phyloP scores from a whole-genome alignment of 2,888 invertebrate species.

The Arge pagana region DNA sequence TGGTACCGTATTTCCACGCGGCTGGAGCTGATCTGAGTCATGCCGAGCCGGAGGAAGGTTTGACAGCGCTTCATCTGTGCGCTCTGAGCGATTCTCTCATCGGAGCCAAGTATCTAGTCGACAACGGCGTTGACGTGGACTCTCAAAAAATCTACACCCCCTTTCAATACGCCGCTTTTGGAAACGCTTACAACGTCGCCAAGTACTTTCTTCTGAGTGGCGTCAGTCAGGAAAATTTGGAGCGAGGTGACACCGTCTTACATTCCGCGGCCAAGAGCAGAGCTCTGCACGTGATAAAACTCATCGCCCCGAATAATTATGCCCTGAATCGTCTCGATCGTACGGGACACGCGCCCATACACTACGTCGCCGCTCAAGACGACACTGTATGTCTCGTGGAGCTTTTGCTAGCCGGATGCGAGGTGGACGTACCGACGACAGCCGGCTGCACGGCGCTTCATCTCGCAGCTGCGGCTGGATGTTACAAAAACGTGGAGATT shows the following conservation, averaged over 20 bases:
- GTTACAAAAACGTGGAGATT: conserved; percentile 76
- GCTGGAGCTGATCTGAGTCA: conserved; percentile 70
- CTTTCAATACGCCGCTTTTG: conserved; percentile 84
- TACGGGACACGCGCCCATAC: conserved; percentile 76
- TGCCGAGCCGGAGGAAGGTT: conserved; percentile 70
- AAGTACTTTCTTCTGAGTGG: conserved; percentile 74
- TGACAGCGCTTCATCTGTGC: conserved; percentile 73
- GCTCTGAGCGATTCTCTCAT: conserved; percentile 75
- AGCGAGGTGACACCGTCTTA: conserved; percentile 74
- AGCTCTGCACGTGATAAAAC: conserved; percentile 73
- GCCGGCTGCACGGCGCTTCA: conserved; percentile 79
- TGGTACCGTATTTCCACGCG: conserved; percentile 66
- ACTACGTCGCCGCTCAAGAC: conserved; percentile 78
- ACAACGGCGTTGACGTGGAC: conserved; percentile 72
- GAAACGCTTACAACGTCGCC: conserved; percentile 79
- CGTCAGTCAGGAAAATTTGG: conserved; percentile 65
- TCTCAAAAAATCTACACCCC: conserved; percentile 77
- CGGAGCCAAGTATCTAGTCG: conserved; percentile 69
- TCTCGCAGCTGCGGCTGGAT: conserved; percentile 84
- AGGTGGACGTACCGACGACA: conserved; percentile 72
- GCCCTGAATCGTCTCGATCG: conserved; percentile 75
- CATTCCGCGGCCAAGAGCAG: conserved; percentile 83
- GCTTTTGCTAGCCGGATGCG: conserved; percentile 71
- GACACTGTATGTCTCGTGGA: conserved; percentile 74
- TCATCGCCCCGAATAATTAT: conserved; percentile 77